These are phyloP conservation scores for Crossocerus cetratus DNA, from an alignment of 2,888 invertebrate species.

Conservation along the genomic window DNA sequence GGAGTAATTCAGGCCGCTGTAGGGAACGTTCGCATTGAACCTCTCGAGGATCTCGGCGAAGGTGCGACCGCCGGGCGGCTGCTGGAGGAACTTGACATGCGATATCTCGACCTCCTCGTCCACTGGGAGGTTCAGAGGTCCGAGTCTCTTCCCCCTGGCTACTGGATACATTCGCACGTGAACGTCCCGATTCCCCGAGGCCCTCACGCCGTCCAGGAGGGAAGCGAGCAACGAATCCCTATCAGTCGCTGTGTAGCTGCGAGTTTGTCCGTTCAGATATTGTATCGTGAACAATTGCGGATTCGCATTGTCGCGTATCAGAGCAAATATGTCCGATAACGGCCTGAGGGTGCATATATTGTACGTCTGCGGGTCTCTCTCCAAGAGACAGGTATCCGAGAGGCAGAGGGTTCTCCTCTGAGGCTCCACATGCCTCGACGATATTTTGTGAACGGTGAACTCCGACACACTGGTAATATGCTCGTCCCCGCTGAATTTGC, in stretches of 20 bases:
- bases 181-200: constrained; percentile 97
- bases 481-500: constrained; percentile 94
- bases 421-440: constrained; percentile 89
- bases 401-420: constrained; percentile 94
- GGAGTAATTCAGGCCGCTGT: constrained; percentile 97
- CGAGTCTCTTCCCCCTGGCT: constrained; percentile 90
- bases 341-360: constrained; percentile 92
- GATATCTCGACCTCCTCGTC: constrained; percentile 98
- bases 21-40: constrained; percentile 98
- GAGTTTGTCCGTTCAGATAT: constrained; percentile 92
- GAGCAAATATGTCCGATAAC: constrained; percentile 90
- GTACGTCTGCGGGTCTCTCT: constrained; percentile 98
- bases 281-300: constrained; percentile 96
- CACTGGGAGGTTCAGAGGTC: constrained; percentile 92
- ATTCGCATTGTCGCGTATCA: constrained; percentile 92
- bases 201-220: constrained; percentile 95
- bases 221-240: constrained; percentile 97
- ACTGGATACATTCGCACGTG: constrained; percentile 93
- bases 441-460: constrained; percentile 95
- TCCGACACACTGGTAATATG: constrained; percentile 97
- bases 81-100: constrained; percentile 88
- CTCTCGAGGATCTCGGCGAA: constrained; percentile 91
- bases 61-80: constrained; percentile 81
- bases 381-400: constrained; percentile 96
- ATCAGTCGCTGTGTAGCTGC: constrained; percentile 95